Evolutionary conservation across 2,113 vertebrate species (phyloP).

Genomic region (Dipodomys ordii): DNA sequence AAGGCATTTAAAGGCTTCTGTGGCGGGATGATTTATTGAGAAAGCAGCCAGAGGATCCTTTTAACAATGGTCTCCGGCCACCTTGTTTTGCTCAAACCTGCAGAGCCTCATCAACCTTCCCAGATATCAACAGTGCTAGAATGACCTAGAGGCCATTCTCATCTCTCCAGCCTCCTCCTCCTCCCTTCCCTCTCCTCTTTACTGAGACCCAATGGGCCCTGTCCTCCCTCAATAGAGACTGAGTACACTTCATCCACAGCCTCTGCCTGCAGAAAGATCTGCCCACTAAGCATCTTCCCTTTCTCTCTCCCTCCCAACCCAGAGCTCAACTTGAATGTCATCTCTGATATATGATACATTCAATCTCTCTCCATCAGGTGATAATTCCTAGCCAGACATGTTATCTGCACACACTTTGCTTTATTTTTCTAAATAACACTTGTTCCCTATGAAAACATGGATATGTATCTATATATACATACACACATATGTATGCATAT

Average conservation of each 20-base stretch:
- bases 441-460: background rate
- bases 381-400: rapidly evolving
- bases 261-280: background rate
- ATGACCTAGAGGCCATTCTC: background rate
- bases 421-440: background rate
- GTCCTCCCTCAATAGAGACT: background rate
- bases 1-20: background rate
- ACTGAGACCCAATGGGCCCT: background rate
- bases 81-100: background rate
- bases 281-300: background rate
- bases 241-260: background rate
- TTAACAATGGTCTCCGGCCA: background rate
- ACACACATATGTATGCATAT: no score
- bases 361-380: background rate
- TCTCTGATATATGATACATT: background rate
- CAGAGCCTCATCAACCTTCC: background rate
- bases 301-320: no score
- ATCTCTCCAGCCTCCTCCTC: rapidly evolving
- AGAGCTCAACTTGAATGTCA: background rate
- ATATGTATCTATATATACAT: no score
- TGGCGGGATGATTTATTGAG: background rate
- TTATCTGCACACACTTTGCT: background rate
- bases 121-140: background rate
- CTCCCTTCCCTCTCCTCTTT: no score
- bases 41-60: conserved; percentile 3